Evolutionary conservation across 2,888 invertebrate genomes (phyloP).

Genomic region (Drosophila neotestacea): DNA sequence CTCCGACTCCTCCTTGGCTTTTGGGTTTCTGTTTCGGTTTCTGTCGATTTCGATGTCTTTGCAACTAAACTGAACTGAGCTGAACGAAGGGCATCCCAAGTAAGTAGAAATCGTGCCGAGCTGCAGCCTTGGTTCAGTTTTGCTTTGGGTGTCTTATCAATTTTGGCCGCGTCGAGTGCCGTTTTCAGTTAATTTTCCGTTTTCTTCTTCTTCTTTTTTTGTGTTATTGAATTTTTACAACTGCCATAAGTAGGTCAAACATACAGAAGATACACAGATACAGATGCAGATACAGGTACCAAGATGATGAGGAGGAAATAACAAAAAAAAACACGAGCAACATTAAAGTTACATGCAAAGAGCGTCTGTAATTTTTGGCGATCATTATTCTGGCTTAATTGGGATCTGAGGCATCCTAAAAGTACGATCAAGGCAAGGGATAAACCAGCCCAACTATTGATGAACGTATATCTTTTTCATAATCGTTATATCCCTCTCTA

Average conservation of each 20-base stretch:
- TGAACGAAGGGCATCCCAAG: constrained; percentile 65
- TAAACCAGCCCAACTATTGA: constrained; percentile 1
- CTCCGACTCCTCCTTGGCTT: neutral
- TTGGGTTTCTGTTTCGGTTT: constrained; percentile 23
- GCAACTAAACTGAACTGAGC: constrained; percentile 17
- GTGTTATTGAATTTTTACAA: constrained; percentile 76
- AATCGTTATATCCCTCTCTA: neutral
- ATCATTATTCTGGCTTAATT: constrained; percentile 67
- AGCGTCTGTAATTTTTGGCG: constrained; percentile 53
- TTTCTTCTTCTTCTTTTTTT: constrained; percentile 47
- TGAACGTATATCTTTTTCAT: too few relatives aligned
- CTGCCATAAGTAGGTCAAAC: constrained; percentile 73
- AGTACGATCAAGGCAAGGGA: constrained; percentile 2
- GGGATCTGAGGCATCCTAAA: constrained; percentile 30
- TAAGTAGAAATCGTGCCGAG: constrained; percentile 72
- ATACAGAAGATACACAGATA: constrained; percentile 41
- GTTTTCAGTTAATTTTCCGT: constrained; percentile 75
- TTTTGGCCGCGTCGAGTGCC: constrained; percentile 58
- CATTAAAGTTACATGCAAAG: constrained; percentile 20
- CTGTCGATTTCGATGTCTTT: neutral
- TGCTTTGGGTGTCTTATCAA: constrained; percentile 68
- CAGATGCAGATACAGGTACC: constrained; percentile 11
- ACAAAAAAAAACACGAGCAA: constrained; percentile 46
- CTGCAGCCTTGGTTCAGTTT: constrained; percentile 57
- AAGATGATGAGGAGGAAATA: constrained; percentile 10